Percentiles rank a stretch among this genome's conserved stretches.
phyloP scores from a whole-genome alignment of 1,140 invertebrate species.

The Akabosia matsudoensis region DNA sequence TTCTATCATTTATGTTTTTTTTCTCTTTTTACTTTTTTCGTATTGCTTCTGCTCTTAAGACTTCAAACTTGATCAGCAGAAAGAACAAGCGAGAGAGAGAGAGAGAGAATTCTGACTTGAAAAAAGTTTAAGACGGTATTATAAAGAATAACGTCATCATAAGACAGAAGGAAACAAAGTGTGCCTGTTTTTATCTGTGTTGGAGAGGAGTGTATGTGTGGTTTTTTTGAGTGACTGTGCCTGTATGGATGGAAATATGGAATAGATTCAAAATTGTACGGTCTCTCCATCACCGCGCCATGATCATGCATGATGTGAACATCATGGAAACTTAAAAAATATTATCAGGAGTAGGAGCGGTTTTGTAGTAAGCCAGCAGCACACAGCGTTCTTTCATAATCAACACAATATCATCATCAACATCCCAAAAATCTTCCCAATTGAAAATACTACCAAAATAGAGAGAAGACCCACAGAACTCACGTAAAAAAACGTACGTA shows the following conservation, averaged over 20 bases:
- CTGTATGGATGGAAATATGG: background rate
- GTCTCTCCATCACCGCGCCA: no score
- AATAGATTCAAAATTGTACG: no score
- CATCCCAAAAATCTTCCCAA: background rate
- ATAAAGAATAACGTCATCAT: background rate
- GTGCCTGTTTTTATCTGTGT: background rate
- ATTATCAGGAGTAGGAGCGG: background rate
- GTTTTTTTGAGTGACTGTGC: background rate
- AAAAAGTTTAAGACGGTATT: background rate
- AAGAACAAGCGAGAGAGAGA: background rate
- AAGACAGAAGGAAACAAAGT: background rate
- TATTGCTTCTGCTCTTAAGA: background rate
- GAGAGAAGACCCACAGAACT: no score
- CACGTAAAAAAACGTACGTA: no score
- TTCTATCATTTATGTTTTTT: background rate
- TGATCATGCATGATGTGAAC: no score
- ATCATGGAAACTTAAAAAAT: conserved; percentile 11
- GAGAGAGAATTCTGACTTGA: background rate
- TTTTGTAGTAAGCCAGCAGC: no score
- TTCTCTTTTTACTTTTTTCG: background rate
- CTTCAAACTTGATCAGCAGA: background rate
- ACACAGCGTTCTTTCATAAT: background rate
- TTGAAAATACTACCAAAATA: background rate
- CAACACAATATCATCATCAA: background rate
- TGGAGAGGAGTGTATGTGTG: background rate